Base-by-base conservation (phyloP, 2,888 invertebrate genomes). In the Periphyllus acericola region DNA sequence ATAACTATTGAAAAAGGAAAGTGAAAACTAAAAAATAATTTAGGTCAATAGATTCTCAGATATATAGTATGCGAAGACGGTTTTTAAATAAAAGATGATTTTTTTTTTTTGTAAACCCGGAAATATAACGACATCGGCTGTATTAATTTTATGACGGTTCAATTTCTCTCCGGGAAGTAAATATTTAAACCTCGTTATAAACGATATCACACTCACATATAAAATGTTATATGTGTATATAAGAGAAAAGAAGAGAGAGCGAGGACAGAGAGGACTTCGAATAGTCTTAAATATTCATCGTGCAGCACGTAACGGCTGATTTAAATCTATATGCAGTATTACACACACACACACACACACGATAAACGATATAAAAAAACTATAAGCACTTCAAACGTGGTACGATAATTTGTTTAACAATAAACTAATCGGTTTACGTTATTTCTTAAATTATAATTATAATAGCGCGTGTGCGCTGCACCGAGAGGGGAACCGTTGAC, bases 161-260 rank as follows among this genome's bases (percentile, higher is more conserved):
- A 72, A 72, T 83, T 72, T 83, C 83, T 52, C 52, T 72, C 72
- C 52, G 52, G 72, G 34, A 71, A 83, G 52, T 52, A n/a, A 72
- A 72, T 83, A 34, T 74, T 83, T 83, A 55, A 83, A 83, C 82
- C 11, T 72, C 32, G 82, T 52, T n/a, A 46, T 46, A 52, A 36
- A 74, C 83, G 72, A 74, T 74, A 55, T 82, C 52, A 34, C 6
- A 21, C 19, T 21, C 81, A 46, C 29, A 72, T n/a, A 72, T n/a
- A 74, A 17, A 52, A 29, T 68, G 11, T 11, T 71, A 81, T 66
- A 71, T 19, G 25, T 71, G 19, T 8, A 25, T 21, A 19, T 36
- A 14, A 11, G 72, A 32, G 55, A 83, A 46, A 83, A 81, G 68
- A 72, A 83, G 83, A 72, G 83, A 83, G 83, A 83, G 55, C n/a